phyloP scores from a whole-genome alignment of 2,113 vertebrate species.

The Otus sunia region DNA sequence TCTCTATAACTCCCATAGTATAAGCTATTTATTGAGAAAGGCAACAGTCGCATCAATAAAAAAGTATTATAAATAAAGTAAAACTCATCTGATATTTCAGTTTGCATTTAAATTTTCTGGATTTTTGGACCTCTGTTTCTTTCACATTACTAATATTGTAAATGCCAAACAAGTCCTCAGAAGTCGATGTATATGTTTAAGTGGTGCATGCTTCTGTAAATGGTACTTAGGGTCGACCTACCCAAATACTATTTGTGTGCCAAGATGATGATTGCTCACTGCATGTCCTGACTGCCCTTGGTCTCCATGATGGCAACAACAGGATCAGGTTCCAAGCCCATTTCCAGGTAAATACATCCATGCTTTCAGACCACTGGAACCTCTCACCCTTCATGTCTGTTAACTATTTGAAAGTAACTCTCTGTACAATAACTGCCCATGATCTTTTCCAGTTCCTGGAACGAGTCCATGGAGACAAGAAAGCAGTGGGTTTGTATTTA shows the following conservation, averaged over 20 bases:
- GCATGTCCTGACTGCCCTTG: not conserved
- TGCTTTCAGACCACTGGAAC: not conserved
- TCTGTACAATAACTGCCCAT: not conserved
- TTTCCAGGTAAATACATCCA: not conserved
- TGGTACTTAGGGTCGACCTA: not conserved
- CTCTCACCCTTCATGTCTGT: not conserved
- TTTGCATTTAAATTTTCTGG: not conserved
- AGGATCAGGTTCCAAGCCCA: not conserved
- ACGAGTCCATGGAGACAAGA: not conserved
- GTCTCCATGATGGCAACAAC: not conserved
- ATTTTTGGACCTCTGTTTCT: not conserved
- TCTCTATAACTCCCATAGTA: not conserved
- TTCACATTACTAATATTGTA: not conserved
- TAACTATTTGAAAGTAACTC: not conserved
- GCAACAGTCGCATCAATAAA: not conserved
- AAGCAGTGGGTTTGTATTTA: not conserved
- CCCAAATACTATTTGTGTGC: not conserved
- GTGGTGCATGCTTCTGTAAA: not conserved
- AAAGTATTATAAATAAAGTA: not conserved
- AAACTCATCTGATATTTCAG: not conserved
- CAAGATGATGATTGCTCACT: not conserved
- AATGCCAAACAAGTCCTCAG: not conserved
- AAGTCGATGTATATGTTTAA: not conserved
- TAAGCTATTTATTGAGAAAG: conserved; percentile 9
- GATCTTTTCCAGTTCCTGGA: not conserved